A percentile compares a stretch with the other conserved stretches of the same genome.
Conservation (phyloP, 2,888 invertebrate genomes). For the Odontomyia ornata region DNA sequence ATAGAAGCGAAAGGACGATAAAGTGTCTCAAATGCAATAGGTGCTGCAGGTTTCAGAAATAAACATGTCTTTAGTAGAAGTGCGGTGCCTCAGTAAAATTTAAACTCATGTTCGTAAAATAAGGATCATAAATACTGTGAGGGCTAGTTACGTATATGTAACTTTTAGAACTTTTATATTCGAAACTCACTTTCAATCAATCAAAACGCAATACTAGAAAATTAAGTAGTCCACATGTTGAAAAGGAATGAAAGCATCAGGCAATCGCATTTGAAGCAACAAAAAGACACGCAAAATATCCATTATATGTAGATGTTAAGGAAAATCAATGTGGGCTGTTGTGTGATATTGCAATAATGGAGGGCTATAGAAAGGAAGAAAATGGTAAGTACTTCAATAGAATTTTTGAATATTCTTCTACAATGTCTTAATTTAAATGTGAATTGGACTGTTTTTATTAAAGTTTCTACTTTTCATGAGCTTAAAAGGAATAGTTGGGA, state of each 20-base stretch:
- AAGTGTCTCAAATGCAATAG: neutral
- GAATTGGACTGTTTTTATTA: no score
- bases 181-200: conserved; percentile 39
- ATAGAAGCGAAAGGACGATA: neutral
- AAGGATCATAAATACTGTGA: no score
- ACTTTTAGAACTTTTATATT: neutral
- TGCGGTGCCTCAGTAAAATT: neutral
- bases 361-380: no score
- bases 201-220: conserved; percentile 31
- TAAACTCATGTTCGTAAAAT: no score
- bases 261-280: neutral
- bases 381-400: no score
- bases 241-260: neutral
- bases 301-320: conserved; percentile 12
- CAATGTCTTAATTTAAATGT: no score
- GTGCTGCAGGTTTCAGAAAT: conserved; percentile 5
- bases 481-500: no score
- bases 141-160: no score
- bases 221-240: no score
- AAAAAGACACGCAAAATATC: conserved; percentile 25
- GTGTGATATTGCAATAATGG: no score
- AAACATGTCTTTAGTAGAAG: conserved; percentile 2
- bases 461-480: no score
- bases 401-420: no score
- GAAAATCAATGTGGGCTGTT: neutral